Evolutionary conservation across 92 coral and sea anemone genomes (phyloP).

Genomic region (Epizoanthus rinbou): DNA sequence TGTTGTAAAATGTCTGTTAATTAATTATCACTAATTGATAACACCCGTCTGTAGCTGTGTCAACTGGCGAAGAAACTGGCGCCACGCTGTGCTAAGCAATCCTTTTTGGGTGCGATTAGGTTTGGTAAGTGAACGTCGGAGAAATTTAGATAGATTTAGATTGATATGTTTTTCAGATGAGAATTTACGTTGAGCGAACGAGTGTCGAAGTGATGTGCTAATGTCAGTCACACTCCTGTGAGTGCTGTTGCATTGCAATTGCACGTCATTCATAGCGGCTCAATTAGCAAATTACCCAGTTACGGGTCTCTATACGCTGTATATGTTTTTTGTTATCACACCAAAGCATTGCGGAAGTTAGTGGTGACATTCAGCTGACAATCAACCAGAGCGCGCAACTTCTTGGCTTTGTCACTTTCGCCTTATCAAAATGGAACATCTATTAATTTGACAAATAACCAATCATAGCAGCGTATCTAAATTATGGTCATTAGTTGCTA

Average conservation of each 20-base stretch:
- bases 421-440: constrained; percentile 87
- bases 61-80: constrained; percentile 75
- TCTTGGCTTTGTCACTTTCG: constrained; percentile 85
- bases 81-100: constrained; percentile 68
- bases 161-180: constrained; percentile 42
- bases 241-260: constrained; percentile 26
- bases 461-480: constrained; percentile 90
- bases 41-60: constrained; percentile 92
- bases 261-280: constrained; percentile 49
- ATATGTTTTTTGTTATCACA: constrained; percentile 90
- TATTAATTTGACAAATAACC: constrained; percentile 94
- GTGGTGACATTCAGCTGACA: constrained; percentile 82
- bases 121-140: constrained; percentile 50
- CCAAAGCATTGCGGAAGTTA: constrained; percentile 79
- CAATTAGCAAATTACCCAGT: constrained; percentile 68
- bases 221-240: constrained; percentile 33
- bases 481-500: constrained; percentile 98
- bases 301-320: constrained; percentile 61
- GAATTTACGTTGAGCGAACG: constrained; percentile 9
- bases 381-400: constrained; percentile 68
- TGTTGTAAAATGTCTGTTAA: constrained; percentile 96
- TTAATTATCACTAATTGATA: constrained; percentile 99
- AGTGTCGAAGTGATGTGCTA: constrained; percentile 30
- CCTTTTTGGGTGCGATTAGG: constrained; percentile 65
- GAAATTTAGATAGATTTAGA: constrained; percentile 18